Evolutionary conservation across 2,797 vertebrate genomes (phyloP).

Genomic region (Anas georgica): DNA sequence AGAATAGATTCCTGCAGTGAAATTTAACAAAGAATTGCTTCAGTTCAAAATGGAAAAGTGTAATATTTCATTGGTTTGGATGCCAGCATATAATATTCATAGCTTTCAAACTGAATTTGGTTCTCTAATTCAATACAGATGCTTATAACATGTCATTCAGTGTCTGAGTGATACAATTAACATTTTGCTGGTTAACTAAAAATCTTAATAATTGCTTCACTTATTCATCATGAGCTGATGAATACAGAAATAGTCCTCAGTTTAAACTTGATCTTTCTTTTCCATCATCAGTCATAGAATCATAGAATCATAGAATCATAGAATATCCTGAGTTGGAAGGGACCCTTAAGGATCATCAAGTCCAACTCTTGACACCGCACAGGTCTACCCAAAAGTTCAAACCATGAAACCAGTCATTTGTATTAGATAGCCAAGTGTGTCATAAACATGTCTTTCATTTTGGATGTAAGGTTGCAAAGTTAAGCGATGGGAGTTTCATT

Average conservation of each 20-base stretch:
- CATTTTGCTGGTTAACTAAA: slow-evolving; percentile 33
- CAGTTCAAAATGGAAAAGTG: neutral
- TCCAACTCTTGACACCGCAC: no score
- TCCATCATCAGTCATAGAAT: neutral
- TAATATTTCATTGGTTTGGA: neutral
- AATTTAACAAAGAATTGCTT: slow-evolving; percentile 4
- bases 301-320: no score
- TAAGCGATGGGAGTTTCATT: neutral
- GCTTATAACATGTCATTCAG: neutral
- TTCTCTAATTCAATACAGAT: slow-evolving; percentile 43
- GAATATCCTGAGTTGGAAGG: no score
- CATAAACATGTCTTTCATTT: neutral
- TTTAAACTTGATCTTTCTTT: slow-evolving; percentile 24
- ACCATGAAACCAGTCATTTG: neutral
- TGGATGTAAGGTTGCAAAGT: neutral
- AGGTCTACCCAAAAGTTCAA: no score
- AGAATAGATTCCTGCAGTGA: neutral
- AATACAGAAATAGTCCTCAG: neutral
- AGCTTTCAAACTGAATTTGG: neutral
- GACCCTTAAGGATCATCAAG: no score
- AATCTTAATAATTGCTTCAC: slow-evolving; percentile 26
- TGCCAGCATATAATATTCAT: neutral
- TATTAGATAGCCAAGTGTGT: neutral
- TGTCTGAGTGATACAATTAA: slow-evolving; percentile 31
- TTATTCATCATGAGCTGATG: neutral